Conservation (phyloP, 2,888 invertebrate genomes). For the Patella pellucida region DNA sequence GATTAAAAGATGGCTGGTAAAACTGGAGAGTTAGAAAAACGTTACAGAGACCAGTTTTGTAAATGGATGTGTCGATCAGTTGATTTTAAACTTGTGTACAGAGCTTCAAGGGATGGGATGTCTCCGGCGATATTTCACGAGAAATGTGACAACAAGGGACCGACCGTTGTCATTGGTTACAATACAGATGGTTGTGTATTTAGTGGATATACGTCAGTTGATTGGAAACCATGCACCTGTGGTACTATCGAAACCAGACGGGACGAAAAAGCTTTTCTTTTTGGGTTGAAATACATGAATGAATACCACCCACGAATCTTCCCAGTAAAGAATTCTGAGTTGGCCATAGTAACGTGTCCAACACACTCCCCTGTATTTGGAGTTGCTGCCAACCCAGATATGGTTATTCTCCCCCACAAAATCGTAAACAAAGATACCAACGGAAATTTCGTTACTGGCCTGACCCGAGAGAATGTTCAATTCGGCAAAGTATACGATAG, state of each 20-base stretch:
- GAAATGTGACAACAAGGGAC: conserved; percentile 43
- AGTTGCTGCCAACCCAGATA: conserved; percentile 25
- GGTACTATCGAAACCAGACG: conserved; percentile 21
- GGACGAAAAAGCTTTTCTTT: conserved; percentile 41
- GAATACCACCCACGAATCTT: conserved; percentile 27
- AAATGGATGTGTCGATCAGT: conserved; percentile 37
- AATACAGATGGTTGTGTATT: conserved; percentile 38
- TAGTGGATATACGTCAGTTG: conserved; percentile 37
- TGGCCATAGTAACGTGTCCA: conserved; percentile 20
- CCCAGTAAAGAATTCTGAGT: conserved; percentile 19
- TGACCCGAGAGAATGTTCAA: too few relatives aligned
- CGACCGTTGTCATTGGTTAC: conserved; percentile 42
- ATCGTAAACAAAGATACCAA: conserved; percentile 13
- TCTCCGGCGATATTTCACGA: conserved; percentile 37
- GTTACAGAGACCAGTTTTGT: conserved; percentile 22
- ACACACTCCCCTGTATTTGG: conserved; percentile 34
- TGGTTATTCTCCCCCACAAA: conserved; percentile 18
- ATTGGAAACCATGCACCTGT: conserved; percentile 29
- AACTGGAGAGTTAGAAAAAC: too few relatives aligned
- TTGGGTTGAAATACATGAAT: conserved; percentile 31
- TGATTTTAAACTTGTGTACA: conserved; percentile 39
- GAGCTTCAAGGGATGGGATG: conserved; percentile 38
- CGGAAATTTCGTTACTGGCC: conserved; percentile 4
- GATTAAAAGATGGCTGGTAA: too few relatives aligned
- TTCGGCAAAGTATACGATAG: conserved; percentile 17